Percentiles rank a stretch among this genome's conserved stretches.
Conservation (phyloP, 2,888 invertebrate genomes). For the Eurytoma californica region DNA sequence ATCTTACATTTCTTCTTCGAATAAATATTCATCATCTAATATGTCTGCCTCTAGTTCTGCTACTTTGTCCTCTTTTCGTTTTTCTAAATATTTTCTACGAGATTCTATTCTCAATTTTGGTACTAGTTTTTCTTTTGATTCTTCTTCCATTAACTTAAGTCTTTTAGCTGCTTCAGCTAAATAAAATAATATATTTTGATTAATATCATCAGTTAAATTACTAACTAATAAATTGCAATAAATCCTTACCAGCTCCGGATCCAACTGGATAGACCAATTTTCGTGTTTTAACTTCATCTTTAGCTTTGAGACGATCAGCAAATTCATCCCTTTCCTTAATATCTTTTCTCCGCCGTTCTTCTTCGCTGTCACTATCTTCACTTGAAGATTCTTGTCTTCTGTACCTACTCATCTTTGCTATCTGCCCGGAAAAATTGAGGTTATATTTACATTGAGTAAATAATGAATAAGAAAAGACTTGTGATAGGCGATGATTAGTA, state of each 20-base stretch:
- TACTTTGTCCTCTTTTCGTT: constrained; percentile 97
- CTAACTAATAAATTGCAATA: constrained; percentile 2
- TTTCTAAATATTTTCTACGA: constrained; percentile 94
- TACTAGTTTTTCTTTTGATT: constrained; percentile 89
- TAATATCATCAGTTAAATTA: background rate
- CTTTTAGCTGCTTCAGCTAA: constrained; percentile 89
- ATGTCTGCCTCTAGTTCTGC: constrained; percentile 96
- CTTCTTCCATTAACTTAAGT: constrained; percentile 87
- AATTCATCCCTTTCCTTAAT: constrained; percentile 96
- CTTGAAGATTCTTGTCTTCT: constrained; percentile 76
- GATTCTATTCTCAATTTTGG: constrained; percentile 94
- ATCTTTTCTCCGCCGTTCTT: constrained; percentile 88
- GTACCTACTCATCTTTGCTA: constrained; percentile 69
- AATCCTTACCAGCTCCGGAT: constrained; percentile 67
- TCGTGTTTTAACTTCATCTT: constrained; percentile 91
- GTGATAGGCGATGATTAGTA: too few relatives aligned
- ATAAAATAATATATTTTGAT: background rate
- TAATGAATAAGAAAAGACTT: too few relatives aligned
- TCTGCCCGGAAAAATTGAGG: too few relatives aligned
- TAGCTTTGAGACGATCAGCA: constrained; percentile 88
- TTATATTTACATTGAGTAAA: too few relatives aligned
- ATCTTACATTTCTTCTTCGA: constrained; percentile 87
- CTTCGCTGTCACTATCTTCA: constrained; percentile 83
- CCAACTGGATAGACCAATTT: constrained; percentile 79
- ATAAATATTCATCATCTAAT: constrained; percentile 95